Percentiles rank a stretch among this genome's conserved stretches.
phyloP scores from a whole-genome alignment of 2,888 invertebrate genomes.

The Gymnosoma rotundatum region DNA sequence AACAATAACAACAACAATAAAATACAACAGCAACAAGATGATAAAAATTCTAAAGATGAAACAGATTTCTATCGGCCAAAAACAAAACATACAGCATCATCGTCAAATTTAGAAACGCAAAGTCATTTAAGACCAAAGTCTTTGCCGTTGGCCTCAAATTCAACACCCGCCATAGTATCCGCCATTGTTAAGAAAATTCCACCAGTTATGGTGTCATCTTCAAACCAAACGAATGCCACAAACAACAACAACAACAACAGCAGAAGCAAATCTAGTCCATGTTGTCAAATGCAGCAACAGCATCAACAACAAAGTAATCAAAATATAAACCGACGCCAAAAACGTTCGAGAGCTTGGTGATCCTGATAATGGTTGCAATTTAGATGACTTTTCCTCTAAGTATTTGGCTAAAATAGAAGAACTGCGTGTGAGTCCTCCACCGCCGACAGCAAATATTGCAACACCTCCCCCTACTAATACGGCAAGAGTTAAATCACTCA shows the following conservation, averaged over 20 bases:
- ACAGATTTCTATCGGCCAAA: constrained; percentile 77
- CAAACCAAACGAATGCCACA: constrained; percentile 67
- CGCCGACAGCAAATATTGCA: constrained; percentile 76
- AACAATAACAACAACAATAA: constrained; percentile 58
- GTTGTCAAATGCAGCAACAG: constrained; percentile 78
- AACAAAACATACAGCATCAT: constrained; percentile 68
- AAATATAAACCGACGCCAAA: constrained; percentile 75
- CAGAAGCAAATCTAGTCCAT: constrained; percentile 68
- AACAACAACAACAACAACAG: constrained; percentile 64
- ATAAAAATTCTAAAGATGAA: constrained; percentile 81
- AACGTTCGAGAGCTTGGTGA: constrained; percentile 87
- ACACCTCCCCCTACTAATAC: constrained; percentile 43
- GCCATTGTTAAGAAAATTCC: constrained; percentile 83
- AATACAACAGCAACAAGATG: constrained; percentile 69
- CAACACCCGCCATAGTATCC: constrained; percentile 82
- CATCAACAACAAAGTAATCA: constrained; percentile 74
- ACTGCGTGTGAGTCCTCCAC: constrained; percentile 88
- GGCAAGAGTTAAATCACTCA: constrained; percentile 87
- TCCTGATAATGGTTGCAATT: constrained; percentile 88
- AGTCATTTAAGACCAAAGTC: constrained; percentile 80
- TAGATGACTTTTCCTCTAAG: constrained; percentile 84
- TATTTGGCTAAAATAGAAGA: constrained; percentile 82
- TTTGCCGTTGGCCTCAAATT: constrained; percentile 81
- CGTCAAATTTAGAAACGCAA: constrained; percentile 55
- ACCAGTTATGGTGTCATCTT: constrained; percentile 76